Conservation (phyloP, 2,888 invertebrate genomes). For the Phyllotreta striolata region DNA sequence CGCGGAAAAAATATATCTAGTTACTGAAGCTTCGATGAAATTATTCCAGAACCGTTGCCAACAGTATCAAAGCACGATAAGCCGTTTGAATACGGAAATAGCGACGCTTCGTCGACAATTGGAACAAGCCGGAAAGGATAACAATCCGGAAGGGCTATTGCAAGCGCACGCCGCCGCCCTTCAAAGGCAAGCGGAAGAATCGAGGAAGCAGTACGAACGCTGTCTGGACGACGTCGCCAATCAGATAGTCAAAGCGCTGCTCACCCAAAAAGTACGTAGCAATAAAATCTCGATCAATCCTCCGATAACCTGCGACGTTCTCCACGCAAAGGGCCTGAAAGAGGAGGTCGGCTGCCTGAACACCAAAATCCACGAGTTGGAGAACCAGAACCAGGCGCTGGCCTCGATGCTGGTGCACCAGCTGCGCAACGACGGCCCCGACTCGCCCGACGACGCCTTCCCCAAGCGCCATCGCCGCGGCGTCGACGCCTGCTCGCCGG, state of each 20-base stretch:
- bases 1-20: not conserved
- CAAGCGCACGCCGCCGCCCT: constrained; percentile 71
- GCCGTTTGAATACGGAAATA: constrained; percentile 73
- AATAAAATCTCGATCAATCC: no score
- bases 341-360: constrained; percentile 80
- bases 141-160: constrained; percentile 65
- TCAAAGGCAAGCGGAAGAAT: constrained; percentile 71
- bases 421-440: constrained; percentile 60
- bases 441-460: constrained; percentile 35
- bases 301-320: no score
- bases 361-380: constrained; percentile 78
- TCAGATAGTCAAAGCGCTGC: constrained; percentile 81
- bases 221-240: constrained; percentile 85
- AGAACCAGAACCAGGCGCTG: constrained; percentile 78
- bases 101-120: constrained; percentile 71
- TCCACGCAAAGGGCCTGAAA: constrained; percentile 80
- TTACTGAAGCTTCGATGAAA: no score
- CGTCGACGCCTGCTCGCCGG: constrained; percentile 24
- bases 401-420: constrained; percentile 75
- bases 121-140: constrained; percentile 59
- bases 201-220: constrained; percentile 78
- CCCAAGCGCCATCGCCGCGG: constrained; percentile 36
- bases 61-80: constrained; percentile 74
- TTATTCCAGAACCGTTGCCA: constrained; percentile 71
- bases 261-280: constrained; percentile 83